A percentile compares a stretch with the other conserved stretches of the same genome.
Conservation (phyloP, 2,888 invertebrate genomes). For the Monochamus alternatus region DNA sequence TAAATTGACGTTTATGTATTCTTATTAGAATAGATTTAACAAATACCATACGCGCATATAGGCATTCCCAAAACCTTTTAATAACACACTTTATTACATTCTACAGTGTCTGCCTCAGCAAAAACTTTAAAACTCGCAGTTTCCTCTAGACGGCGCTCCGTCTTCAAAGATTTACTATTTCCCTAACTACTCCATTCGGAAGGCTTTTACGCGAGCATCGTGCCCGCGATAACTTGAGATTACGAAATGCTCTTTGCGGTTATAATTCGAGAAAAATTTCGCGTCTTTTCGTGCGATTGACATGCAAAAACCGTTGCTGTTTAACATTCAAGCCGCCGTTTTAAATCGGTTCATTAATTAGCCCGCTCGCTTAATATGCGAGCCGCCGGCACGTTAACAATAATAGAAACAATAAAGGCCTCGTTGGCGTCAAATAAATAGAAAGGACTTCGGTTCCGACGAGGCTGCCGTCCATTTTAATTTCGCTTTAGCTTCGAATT, state of each 20-base stretch:
- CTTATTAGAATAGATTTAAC: no score
- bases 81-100: not conserved
- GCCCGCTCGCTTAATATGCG: slow-evolving; percentile 47
- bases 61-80: not conserved
- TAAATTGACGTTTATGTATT: no score
- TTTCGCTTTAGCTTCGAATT: no score
- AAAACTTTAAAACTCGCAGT: not conserved
- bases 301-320: slow-evolving; percentile 43
- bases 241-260: slow-evolving; percentile 12
- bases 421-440: slow-evolving; percentile 37
- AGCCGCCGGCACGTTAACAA: slow-evolving; percentile 47
- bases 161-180: slow-evolving; percentile 8
- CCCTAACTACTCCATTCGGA: not conserved
- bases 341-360: slow-evolving; percentile 49
- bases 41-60: no score
- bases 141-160: not conserved
- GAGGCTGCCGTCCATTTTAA: not conserved
- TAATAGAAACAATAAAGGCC: slow-evolving; percentile 52
- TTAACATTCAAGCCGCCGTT: slow-evolving; percentile 47
- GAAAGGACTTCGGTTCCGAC: slow-evolving; percentile 3
- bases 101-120: not conserved
- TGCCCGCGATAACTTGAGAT: slow-evolving; percentile 3
- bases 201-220: not conserved
- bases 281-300: slow-evolving; percentile 38
- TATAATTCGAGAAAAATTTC: slow-evolving; percentile 38